These are phyloP conservation scores for Gopherus evgoodei DNA, from an alignment of 2,113 vertebrate genomes.

Conservation along the genomic window DNA sequence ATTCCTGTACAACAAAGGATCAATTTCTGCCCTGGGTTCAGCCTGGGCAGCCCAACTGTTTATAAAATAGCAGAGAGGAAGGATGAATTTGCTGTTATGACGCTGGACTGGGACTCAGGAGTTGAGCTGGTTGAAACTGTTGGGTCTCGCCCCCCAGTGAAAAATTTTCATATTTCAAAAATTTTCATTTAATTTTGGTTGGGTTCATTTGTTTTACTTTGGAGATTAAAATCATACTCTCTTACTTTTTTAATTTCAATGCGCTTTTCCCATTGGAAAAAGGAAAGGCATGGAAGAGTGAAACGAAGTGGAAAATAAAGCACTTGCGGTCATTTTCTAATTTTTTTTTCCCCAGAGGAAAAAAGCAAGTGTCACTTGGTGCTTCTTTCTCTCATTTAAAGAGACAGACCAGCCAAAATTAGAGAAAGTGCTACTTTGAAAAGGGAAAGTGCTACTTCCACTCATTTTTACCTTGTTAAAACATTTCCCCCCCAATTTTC, in stretches of 20 bases:
- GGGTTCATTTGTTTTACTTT: not conserved
- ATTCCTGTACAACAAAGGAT: not conserved
- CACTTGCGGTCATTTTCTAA: not conserved
- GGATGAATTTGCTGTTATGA: not conserved
- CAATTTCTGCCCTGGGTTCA: not conserved
- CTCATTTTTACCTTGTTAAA: not conserved
- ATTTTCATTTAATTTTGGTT: not conserved
- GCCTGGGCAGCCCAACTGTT: not conserved
- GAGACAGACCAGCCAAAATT: not conserved
- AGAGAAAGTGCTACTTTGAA: not conserved
- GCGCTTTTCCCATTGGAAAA: not conserved
- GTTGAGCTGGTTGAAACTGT: not conserved
- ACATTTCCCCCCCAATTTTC: not conserved
- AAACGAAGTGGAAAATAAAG: not conserved
- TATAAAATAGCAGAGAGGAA: not conserved
- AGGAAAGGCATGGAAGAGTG: not conserved
- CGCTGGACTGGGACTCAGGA: not conserved
- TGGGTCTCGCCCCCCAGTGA: not conserved
- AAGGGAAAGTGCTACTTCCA: not conserved
- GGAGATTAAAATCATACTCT: not conserved
- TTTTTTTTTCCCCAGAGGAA: no score
- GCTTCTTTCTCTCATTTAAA: not conserved
- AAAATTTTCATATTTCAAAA: not conserved
- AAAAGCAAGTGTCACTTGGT: not conserved
- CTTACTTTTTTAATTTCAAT: not conserved